Evolutionary conservation across 2,888 invertebrate species (phyloP).

Genomic region (Elgonia sp.): DNA sequence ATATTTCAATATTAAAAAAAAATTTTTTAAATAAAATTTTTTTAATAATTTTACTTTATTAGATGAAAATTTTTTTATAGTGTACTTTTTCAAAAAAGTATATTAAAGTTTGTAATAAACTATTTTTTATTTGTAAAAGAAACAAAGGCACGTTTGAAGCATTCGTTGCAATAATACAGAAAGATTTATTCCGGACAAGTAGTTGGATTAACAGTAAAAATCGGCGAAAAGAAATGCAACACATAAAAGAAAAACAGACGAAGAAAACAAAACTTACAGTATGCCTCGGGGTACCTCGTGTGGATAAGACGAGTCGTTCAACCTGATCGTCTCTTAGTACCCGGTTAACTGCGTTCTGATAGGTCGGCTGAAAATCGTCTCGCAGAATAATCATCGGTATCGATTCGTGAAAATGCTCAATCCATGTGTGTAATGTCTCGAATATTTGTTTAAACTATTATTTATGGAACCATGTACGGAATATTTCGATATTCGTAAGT

Average conservation of each 20-base stretch:
- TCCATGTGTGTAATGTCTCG: conserved; percentile 36
- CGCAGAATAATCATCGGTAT: conserved; percentile 56
- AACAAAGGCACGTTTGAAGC: conserved; percentile 4
- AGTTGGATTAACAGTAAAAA: conserved; percentile 82
- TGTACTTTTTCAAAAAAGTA: no score
- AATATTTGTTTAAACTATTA: background rate
- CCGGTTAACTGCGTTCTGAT: conserved; percentile 81
- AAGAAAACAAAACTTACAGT: conserved; percentile 68
- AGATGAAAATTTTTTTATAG: no score
- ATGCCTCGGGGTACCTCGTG: conserved; percentile 78
- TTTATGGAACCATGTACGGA: conserved; percentile 39
- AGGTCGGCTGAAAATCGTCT: conserved; percentile 72
- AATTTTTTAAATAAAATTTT: no score
- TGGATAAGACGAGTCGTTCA: conserved; percentile 83
- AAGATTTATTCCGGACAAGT: conserved; percentile 58
- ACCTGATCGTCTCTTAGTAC: conserved; percentile 82
- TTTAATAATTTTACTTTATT: no score
- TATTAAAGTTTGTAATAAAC: no score
- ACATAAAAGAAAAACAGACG: conserved; percentile 76
- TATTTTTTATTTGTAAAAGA: background rate
- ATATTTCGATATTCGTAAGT: conserved; percentile 57
- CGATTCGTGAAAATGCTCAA: conserved; percentile 46
- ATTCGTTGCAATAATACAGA: conserved; percentile 34
- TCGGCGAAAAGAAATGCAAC: conserved; percentile 74
- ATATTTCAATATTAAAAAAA: no score